Evolutionary conservation across 2,797 vertebrate species (phyloP).

Genomic region (Neosilurus mollespiculum): DNA sequence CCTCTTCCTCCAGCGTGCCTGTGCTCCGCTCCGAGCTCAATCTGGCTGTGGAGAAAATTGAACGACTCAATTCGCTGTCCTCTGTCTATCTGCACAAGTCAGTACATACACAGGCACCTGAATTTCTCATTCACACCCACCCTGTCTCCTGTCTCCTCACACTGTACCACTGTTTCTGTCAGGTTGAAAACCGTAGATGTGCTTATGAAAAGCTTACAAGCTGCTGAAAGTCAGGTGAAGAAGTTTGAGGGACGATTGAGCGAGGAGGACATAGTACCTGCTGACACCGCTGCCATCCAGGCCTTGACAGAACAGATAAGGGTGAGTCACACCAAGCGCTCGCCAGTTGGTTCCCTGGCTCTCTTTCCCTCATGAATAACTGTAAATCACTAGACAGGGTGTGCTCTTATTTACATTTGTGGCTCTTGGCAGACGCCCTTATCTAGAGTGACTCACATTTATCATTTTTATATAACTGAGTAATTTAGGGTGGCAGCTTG

Average conservation of each 20-base stretch:
- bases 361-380: not conserved
- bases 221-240: slow-evolving; percentile 85
- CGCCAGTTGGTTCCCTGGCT: not conserved
- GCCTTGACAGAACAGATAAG: slow-evolving; percentile 73
- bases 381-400: not conserved
- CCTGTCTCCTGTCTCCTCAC: not conserved
- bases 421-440: too few species aligned
- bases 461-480: too few species aligned
- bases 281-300: slow-evolving; percentile 80
- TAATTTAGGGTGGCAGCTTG: not conserved
- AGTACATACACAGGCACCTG: slow-evolving; percentile 54
- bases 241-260: slow-evolving; percentile 88
- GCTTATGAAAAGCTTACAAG: slow-evolving; percentile 81
- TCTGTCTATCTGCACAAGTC: slow-evolving; percentile 90
- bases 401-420: not conserved
- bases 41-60: slow-evolving; percentile 83
- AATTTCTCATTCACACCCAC: not conserved
- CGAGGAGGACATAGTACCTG: slow-evolving; percentile 89
- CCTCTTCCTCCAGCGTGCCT: slow-evolving; percentile 78
- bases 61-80: slow-evolving; percentile 82
- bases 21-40: slow-evolving; percentile 83
- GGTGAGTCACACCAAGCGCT: slow-evolving; percentile 67
- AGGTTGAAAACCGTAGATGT: slow-evolving; percentile 91
- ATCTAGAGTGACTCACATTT: too few species aligned
- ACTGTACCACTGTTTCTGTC: slow-evolving; percentile 21